Base-by-base conservation (phyloP, 2,113 vertebrate genomes). In the Anarhynchus alexandrinus region DNA sequence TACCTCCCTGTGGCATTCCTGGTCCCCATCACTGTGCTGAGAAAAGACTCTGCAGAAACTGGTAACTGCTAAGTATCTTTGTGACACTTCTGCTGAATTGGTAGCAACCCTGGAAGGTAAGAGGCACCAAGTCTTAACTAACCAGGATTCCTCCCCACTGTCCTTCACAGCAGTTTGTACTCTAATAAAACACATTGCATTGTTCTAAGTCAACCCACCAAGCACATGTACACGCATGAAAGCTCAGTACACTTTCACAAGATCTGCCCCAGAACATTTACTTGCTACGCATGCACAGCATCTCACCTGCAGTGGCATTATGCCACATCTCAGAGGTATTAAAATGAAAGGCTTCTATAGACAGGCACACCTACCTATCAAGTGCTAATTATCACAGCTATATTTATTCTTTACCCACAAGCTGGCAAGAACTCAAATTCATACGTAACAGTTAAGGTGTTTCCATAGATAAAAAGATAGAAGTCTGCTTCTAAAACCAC, bases 181-280 rank as follows among this genome's bases (percentile, higher is more conserved):
- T 17, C 26, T 19, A 65, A 52, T 66, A 61, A 72, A 52, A 42
- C 14, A 74, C 6, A 25, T 9, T 17, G 21, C 36, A 18, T 14
- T 72, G 21, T 22, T 69, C 21, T 25, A 72, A 72, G 14, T 30
- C 78, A 81, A 32, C 11, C 11, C 52, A 82, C 11, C 29, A 79
- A 29, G 34, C 12, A 27, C 30, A 20, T 0, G 1, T 23, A 49
- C 27, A 27, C 0, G 0, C 23, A 16, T 2, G 15, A 61, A 51
- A 79, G 65, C 71, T 54, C 6, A 4, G 23, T 4, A 69, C 15
- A 14, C 42, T 30, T 36, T 2, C 12, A 94, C 38, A 36, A 91
- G 38, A 71, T 42, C 77, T 43, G 5, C 5, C 26, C 26, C 34
- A 49, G 29, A 49, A 61, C 17, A 13, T 30, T 83, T 62, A 34